These are phyloP conservation scores for Pyrocephalus nanus DNA, from an alignment of 2,797 vertebrate genomes.

Conservation along the genomic window DNA sequence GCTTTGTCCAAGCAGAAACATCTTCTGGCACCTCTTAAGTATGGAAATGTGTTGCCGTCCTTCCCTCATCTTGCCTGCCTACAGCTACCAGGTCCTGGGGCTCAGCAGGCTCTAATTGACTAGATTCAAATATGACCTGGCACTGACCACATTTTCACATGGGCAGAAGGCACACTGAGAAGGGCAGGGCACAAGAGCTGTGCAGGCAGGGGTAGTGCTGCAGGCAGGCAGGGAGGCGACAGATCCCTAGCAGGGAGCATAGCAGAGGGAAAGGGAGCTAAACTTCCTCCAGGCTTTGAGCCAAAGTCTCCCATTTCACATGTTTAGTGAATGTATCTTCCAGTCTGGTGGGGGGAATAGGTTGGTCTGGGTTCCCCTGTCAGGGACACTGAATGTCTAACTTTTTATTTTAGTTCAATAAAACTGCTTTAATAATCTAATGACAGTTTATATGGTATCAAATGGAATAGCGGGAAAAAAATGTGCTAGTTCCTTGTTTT, in stretches of 20 bases:
- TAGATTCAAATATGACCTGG: not conserved
- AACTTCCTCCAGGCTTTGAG: not conserved
- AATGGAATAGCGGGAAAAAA: not conserved
- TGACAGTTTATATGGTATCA: not conserved
- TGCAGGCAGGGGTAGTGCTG: not conserved
- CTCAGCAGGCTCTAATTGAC: not conserved
- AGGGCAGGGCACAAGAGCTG: not conserved
- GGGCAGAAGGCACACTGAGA: not conserved
- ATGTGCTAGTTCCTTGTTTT: not conserved
- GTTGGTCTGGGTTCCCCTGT: not conserved
- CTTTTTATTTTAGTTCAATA: slow-evolving; percentile 11
- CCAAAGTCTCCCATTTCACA: not conserved
- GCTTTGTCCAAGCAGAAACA: slow-evolving; percentile 35
- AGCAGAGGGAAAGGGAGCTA: not conserved
- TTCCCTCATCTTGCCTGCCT: not conserved
- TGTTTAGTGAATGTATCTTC: not conserved
- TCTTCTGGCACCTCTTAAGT: not conserved
- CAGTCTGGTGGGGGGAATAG: not conserved
- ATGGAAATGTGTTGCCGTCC: not conserved
- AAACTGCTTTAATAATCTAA: slow-evolving; percentile 3
- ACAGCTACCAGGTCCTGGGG: not conserved
- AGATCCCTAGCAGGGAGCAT: not conserved
- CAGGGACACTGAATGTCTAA: not conserved
- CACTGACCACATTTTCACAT: not conserved
- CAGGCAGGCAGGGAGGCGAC: not conserved